Evolutionary conservation across 2,888 invertebrate genomes (phyloP).

Genomic region (Andrena praecox): DNA sequence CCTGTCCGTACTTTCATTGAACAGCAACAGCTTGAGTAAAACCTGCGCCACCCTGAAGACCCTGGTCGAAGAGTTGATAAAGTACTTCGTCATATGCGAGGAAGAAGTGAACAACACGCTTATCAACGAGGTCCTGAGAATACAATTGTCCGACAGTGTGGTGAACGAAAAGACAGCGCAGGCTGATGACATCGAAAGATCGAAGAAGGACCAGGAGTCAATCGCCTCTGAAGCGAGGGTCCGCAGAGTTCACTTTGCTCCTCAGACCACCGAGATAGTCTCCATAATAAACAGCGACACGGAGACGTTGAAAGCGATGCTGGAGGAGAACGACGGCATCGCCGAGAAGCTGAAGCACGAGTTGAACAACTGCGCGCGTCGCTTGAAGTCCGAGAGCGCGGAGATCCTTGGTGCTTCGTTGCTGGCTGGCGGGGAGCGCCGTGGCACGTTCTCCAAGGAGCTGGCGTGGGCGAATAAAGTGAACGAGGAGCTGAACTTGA

Average conservation of each 20-base stretch:
- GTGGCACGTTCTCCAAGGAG: slow-evolving; percentile 70
- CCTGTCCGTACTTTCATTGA: not conserved
- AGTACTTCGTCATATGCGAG: slow-evolving; percentile 91
- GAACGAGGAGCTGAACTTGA: slow-evolving; percentile 84
- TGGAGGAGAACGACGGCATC: slow-evolving; percentile 86
- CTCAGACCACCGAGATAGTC: slow-evolving; percentile 87
- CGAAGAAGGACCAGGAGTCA: slow-evolving; percentile 76
- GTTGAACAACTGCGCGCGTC: slow-evolving; percentile 89
- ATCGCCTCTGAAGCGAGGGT: slow-evolving; percentile 67
- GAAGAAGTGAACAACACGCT: slow-evolving; percentile 92
- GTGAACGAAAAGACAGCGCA: slow-evolving; percentile 9
- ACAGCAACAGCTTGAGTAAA: slow-evolving; percentile 89
- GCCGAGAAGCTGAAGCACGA: slow-evolving; percentile 88
- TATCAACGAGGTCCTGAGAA: slow-evolving; percentile 87
- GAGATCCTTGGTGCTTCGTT: slow-evolving; percentile 88
- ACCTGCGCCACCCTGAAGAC: slow-evolving; percentile 89
- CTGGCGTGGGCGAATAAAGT: slow-evolving; percentile 70
- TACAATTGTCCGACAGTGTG: slow-evolving; percentile 67
- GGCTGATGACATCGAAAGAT: slow-evolving; percentile 71
- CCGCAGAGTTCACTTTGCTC: slow-evolving; percentile 90
- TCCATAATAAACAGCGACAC: slow-evolving; percentile 86
- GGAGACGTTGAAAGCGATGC: slow-evolving; percentile 86
- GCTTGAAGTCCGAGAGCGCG: slow-evolving; percentile 90
- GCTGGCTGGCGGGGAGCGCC: slow-evolving; percentile 65
- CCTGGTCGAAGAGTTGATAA: slow-evolving; percentile 89